Base-by-base conservation (phyloP, 2,113 vertebrate species). In the Aix galericulata region DNA sequence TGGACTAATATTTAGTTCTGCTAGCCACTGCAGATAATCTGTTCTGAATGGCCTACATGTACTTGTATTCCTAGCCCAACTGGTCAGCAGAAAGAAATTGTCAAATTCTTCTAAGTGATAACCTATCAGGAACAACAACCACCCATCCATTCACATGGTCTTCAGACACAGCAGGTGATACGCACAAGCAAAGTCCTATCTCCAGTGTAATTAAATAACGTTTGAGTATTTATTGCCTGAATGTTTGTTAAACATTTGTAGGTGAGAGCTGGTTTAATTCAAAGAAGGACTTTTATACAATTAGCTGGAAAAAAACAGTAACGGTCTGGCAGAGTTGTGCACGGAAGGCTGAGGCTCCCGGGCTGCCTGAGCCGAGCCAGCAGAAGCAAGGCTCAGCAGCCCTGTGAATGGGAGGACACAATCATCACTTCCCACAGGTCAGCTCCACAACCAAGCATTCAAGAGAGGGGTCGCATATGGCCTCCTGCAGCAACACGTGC, bases 241-340 rank as follows among this genome's bases (percentile, higher is more conserved):
- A 46, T 69, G 82, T 79, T 79, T 81, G 84, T 75, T 89, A 94
- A 87, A 72, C 78, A 48, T 82, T 74, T 68, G 60, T 44, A 82
- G 40, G 52, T 72, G 59, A 82, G 83, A 82, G 90, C 86, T n/a
- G 73, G 66, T 67, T 89, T 68, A 75, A 63, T 89, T 86, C 91
- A 78, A 27, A 22, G 69, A 91, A 40, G 91, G 92, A 86, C 80
- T 97, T 93, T 72, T 26, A 11, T 69, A 72, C 76, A 81, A 74
- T 59, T 29, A 91, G 68, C 10, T 27, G 58, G 14, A 26, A 77
- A 94, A 94, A 86, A 88, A 40, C 63, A 21, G 68, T 8, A 16
- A 2, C 2, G 38, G 48, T 46, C 67, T 81, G 83, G 74, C 48
- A 74, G 58, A 63, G 89, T 52, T 93, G n/a, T 34, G 83, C 71